Base-by-base conservation (phyloP, 2,797 vertebrate genomes). In the Moxostoma hubbsi region DNA sequence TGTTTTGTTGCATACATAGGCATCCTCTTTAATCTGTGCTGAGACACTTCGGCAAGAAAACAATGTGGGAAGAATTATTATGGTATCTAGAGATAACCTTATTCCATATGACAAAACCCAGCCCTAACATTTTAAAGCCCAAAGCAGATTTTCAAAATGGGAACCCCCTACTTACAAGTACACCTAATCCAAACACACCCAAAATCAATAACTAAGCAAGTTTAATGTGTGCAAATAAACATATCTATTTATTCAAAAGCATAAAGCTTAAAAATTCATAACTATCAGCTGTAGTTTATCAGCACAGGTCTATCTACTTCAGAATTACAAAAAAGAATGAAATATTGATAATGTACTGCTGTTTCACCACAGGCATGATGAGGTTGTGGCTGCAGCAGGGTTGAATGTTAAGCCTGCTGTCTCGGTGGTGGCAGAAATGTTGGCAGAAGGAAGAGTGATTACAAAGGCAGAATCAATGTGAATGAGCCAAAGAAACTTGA, bases 31-130 rank as follows among this genome's bases (percentile, higher is more conserved):
- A 84, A 89, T 89, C 16, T 96, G 96, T 10, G 96, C 96, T 0
- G 96, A 97, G 87, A 94, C 92, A 0, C 92, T 96, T 51, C 92
- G 96, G 9, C 96, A 96, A 80, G 93, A 96, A 82, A 92, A 92
- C 49, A 96, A 93, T 36, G 88, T 88, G 0, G 95, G 96, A 82
- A 91, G 94, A 84, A 94, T 96, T 87, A 88, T 97, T 84, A 90
- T 96, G 93, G 94, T 89, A 79, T 93, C 92, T 64, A 93, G 62
- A 12, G 96, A 96, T 12, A 85, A 88, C 0, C 91, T 96, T 0
- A 79, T 93, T 9, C 96, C 96, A 0, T 95, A 96, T 0, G 95
- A 97, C 92, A 94, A 93, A 85, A 87, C 96, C 51, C n/a, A n/a
- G n/a, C n/a, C 18, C 18, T 24, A 24, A 24, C 18, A 24, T 24